Percentiles rank a stretch among this genome's conserved stretches.
phyloP scores from a whole-genome alignment of 2,113 vertebrate genomes.

The Indicator indicator region DNA sequence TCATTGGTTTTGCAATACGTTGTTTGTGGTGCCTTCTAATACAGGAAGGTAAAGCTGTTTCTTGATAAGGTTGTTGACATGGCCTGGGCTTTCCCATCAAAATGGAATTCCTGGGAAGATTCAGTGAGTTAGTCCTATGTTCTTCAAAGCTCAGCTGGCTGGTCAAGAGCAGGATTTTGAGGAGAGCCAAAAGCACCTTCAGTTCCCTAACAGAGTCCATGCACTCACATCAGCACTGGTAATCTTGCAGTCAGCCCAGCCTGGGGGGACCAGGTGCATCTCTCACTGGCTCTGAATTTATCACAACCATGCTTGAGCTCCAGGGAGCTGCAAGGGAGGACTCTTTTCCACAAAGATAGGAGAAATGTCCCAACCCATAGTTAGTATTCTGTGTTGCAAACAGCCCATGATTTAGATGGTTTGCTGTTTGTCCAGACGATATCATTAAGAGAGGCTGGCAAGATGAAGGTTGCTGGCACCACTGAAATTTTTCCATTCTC shows the following conservation, averaged over 20 bases:
- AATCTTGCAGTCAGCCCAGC: background rate
- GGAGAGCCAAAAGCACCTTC: background rate
- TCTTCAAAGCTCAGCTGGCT: background rate
- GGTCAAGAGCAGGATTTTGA: background rate
- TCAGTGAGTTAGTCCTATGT: background rate
- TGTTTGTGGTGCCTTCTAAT: background rate
- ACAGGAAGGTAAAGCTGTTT: background rate
- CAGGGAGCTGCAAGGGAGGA: background rate
- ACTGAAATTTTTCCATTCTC: background rate
- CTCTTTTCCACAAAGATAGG: background rate
- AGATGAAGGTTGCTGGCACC: background rate
- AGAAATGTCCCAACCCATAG: background rate
- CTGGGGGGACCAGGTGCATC: background rate
- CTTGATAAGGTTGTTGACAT: constrained; percentile 12
- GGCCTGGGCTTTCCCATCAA: background rate
- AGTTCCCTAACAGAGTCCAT: background rate
- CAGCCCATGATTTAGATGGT: background rate
- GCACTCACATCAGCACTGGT: background rate
- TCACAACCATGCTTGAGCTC: background rate
- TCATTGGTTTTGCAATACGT: background rate
- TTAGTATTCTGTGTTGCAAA: background rate
- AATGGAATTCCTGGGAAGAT: background rate
- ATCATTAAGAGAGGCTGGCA: background rate
- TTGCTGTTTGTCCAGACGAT: background rate
- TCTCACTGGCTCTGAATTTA: background rate